Base-by-base conservation (phyloP, 2,888 invertebrate species). In the Mantis religiosa region DNA sequence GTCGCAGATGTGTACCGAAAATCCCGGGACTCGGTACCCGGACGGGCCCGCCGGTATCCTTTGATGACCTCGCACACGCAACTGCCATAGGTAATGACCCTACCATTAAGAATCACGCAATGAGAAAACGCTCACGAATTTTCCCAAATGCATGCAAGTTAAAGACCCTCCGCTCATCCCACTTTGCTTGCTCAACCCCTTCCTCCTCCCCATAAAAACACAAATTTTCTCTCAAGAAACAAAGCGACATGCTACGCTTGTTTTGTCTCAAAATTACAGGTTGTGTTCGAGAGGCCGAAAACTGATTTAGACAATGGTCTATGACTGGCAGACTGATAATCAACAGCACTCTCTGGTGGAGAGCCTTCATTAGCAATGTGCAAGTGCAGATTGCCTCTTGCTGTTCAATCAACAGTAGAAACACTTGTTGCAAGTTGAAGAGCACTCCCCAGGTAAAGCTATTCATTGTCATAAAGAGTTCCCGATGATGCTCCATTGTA, bases 301-400 rank as follows among this genome's bases (percentile, higher is more conserved):
- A 90, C 89, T 90, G 90, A 90, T 89, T 90, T 90, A 89, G 88
- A 90, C 88, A 86, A 90, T 83, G 41, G 88, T 82, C 81, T 28
- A 34, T 87, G 41, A 41, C 25, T 71, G 20, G 54, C 25, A 25
- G 15, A 71, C 15, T 71, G 54, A 71, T 71, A 71, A 71, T 71
- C 54, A 71, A 71, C 54, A 71, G 54, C 54, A 71, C 54, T 20
- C 54, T 71, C 54, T 71, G 25, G 54, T 71, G 54, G 54, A 71
- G 54, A 71, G 25, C 54, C 54, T 71, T 71, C 54, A 71, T 71
- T 71, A 71, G 54, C 54, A 71, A 71, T 71, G 54, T 71, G 54
- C 54, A 71, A 25, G 25, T 71, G 54, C 54, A 25, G 25, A 71
- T 71, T 71, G 54, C 54, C 54, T 25, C 54, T 71, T 25, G 25